A percentile compares a stretch with the other conserved stretches of the same genome.
Evolutionary conservation across 2,888 invertebrate species (phyloP).

Genomic region (Ennomos erosarius): DNA sequence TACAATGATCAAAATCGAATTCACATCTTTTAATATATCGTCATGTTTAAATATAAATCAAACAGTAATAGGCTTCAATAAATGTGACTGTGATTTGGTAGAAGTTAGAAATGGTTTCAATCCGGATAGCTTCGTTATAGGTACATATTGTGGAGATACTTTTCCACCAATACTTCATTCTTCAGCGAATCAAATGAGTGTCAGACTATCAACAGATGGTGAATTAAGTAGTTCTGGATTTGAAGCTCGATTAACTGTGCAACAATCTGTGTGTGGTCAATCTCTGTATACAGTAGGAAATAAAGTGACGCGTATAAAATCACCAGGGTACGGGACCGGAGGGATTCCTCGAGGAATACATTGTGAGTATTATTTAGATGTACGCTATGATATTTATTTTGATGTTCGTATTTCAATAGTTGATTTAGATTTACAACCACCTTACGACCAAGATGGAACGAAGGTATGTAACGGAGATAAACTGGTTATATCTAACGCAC

Average conservation of each 20-base stretch:
- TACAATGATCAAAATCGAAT: conserved; percentile 86
- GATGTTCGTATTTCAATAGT: conserved; percentile 59
- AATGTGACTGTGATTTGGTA: conserved; percentile 90
- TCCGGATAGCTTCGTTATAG: conserved; percentile 87
- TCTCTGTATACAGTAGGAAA: conserved; percentile 47
- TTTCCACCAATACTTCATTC: conserved; percentile 85
- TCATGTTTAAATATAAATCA: conserved; percentile 70
- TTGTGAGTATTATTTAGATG: conserved; percentile 63
- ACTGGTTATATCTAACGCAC: conserved; percentile 57
- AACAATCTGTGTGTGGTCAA: conserved; percentile 71
- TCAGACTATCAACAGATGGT: conserved; percentile 88
- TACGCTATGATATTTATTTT: conserved; percentile 36
- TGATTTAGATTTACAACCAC: conserved; percentile 56
- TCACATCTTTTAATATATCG: conserved; percentile 83
- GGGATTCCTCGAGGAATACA: conserved; percentile 63
- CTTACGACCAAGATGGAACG: conserved; percentile 34
- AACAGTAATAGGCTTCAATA: conserved; percentile 63
- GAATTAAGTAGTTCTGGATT: conserved; percentile 87
- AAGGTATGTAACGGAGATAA: conserved; percentile 67
- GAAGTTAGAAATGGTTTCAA: conserved; percentile 90
- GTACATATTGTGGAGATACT: conserved; percentile 88
- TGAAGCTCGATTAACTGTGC: conserved; percentile 80
- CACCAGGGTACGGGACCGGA: conserved; percentile 66
- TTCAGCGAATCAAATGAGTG: conserved; percentile 85
- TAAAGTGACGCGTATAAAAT: conserved; percentile 53